Evolutionary conservation across 2,797 vertebrate species (phyloP).

Genomic region (Lepilemur ruficaudatus): DNA sequence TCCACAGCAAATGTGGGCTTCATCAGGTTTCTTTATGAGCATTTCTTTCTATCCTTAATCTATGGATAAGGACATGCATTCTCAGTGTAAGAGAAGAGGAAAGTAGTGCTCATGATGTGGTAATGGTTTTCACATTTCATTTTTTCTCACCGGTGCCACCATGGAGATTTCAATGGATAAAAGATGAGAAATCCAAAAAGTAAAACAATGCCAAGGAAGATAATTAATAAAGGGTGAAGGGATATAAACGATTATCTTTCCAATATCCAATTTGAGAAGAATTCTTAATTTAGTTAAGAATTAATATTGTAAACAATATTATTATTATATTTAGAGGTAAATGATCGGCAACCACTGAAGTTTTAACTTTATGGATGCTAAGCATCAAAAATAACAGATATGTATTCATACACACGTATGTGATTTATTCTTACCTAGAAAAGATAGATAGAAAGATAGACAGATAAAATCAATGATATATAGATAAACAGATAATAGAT

Average conservation of each 20-base stretch:
- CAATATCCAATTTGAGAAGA: not conserved
- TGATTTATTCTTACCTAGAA: not conserved
- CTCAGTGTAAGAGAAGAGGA: not conserved
- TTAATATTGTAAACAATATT: not conserved
- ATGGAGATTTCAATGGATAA: not conserved
- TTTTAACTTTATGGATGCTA: too few relatives aligned
- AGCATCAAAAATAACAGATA: not conserved
- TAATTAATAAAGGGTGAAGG: not conserved
- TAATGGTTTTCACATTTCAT: not conserved
- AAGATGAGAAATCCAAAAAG: not conserved
- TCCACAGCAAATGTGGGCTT: not conserved
- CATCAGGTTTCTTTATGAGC: not conserved
- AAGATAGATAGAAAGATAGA: not conserved
- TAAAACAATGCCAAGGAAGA: not conserved
- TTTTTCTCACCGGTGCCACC: not conserved
- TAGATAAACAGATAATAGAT: not conserved
- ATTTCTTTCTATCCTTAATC: not conserved
- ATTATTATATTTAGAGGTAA: not conserved
- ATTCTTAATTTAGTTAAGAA: not conserved
- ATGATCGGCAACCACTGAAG: not conserved
- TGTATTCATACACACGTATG: not conserved
- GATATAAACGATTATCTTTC: not conserved
- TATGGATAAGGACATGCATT: not conserved
- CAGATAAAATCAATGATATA: not conserved
- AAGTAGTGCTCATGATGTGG: not conserved